Percentiles rank a stretch among this genome's conserved stretches.
These are phyloP conservation scores for Seira sanloemensis DNA, from an alignment of 2,888 invertebrate genomes.

Conservation along the genomic window DNA sequence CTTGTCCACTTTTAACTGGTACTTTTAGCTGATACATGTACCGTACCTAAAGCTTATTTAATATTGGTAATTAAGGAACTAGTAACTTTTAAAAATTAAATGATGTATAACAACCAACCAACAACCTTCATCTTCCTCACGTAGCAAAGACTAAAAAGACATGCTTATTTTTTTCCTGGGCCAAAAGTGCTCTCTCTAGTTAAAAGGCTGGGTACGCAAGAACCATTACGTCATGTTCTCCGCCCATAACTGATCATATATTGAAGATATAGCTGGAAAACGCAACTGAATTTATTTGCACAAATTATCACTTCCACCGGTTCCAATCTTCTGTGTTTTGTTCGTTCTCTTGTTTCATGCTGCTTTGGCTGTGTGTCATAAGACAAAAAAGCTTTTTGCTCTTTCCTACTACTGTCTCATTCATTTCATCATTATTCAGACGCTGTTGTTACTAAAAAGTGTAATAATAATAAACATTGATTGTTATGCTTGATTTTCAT, in stretches of 20 bases:
- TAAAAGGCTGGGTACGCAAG: background rate
- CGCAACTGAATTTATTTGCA: constrained; percentile 67
- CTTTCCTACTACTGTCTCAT: background rate
- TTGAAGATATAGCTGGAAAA: constrained; percentile 18
- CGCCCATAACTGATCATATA: constrained; percentile 29
- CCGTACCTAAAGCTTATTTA: constrained; percentile 2
- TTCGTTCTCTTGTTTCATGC: no score
- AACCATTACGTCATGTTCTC: constrained; percentile 32
- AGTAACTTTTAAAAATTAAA: background rate
- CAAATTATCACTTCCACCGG: constrained; percentile 70
- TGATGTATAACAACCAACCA: background rate
- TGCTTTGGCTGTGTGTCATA: no score
- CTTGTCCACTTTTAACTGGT: no score
- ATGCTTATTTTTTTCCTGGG: background rate
- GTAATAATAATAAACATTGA: background rate
- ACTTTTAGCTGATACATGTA: no score
- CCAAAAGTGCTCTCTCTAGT: background rate
- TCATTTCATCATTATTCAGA: no score
- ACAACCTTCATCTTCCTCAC: no score
- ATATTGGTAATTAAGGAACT: background rate
- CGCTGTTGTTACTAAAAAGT: no score
- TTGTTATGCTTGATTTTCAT: constrained; percentile 21
- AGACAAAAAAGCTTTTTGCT: no score
- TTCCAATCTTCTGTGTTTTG: no score
- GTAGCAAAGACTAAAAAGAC: background rate